phyloP scores from a whole-genome alignment of 1,140 invertebrate species.

The Drosophila triauraria region DNA sequence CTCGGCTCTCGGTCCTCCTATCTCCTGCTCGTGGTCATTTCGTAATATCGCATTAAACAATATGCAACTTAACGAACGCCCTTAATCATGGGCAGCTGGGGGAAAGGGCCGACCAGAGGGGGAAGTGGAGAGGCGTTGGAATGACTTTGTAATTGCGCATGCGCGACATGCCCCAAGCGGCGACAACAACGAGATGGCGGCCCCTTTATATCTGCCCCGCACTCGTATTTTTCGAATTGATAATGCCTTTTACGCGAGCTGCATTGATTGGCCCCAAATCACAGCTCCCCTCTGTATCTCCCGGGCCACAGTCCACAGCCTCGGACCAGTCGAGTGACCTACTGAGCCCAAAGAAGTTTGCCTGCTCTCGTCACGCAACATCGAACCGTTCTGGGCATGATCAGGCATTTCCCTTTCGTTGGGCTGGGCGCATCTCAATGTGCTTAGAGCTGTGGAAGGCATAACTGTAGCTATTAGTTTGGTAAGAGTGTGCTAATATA shows the following conservation, averaged over 20 bases:
- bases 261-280: constrained; percentile 64
- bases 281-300: constrained; percentile 12
- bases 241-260: constrained; percentile 61
- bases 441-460: background rate
- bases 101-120: constrained; percentile 11
- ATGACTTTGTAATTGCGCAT: constrained; percentile 75
- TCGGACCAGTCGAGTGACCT: constrained; percentile 43
- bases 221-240: constrained; percentile 50
- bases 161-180: constrained; percentile 69
- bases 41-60: constrained; percentile 70
- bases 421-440: constrained; percentile 11
- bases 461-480: constrained; percentile 27
- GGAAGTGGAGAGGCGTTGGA: constrained; percentile 18
- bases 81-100: constrained; percentile 63
- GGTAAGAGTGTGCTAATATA: constrained; percentile 61
- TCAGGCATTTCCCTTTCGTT: constrained; percentile 75
- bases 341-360: constrained; percentile 45
- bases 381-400: constrained; percentile 69
- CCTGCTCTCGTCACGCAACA: constrained; percentile 67
- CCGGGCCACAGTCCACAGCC: background rate
- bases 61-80: constrained; percentile 69
- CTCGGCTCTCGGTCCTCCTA: background rate
- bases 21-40: constrained; percentile 41
- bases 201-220: constrained; percentile 54
- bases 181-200: constrained; percentile 49